phyloP scores from a whole-genome alignment of 2,888 invertebrate genomes.

The Tinea semifulvella region DNA sequence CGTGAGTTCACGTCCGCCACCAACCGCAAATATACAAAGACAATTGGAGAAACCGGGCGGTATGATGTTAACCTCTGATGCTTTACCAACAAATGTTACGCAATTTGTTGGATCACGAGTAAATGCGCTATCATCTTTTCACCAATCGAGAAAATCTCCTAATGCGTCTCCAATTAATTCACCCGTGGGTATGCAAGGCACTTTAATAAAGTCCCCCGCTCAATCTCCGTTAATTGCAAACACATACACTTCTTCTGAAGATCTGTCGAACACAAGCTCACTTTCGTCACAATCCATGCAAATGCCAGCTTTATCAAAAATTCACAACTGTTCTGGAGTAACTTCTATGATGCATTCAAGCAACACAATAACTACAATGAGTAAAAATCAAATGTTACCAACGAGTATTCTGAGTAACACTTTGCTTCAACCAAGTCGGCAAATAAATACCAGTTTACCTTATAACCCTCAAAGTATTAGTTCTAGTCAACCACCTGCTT shows the following conservation, averaged over 20 bases:
- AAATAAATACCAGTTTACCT: constrained; percentile 42
- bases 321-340: constrained; percentile 33
- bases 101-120: constrained; percentile 50
- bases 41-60: constrained; percentile 38
- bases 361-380: constrained; percentile 45
- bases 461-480: constrained; percentile 55
- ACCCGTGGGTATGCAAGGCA: constrained; percentile 41
- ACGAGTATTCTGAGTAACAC: constrained; percentile 61
- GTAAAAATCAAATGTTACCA: constrained; percentile 44
- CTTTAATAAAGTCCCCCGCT: constrained; percentile 52
- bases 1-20: constrained; percentile 42
- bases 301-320: constrained; percentile 60
- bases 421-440: constrained; percentile 50
- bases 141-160: constrained; percentile 54
- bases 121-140: constrained; percentile 45
- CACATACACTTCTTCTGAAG: constrained; percentile 35
- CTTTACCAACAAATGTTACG: constrained; percentile 43
- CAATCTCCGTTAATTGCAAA: constrained; percentile 45
- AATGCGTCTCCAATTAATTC: constrained; percentile 53
- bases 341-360: constrained; percentile 47
- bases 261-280: constrained; percentile 31
- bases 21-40: constrained; percentile 36
- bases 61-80: constrained; percentile 33
- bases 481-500: constrained; percentile 59
- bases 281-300: constrained; percentile 54